These are phyloP conservation scores for Malacoraja senta DNA, from an alignment of 2,797 vertebrate genomes.

Conservation along the genomic window DNA sequence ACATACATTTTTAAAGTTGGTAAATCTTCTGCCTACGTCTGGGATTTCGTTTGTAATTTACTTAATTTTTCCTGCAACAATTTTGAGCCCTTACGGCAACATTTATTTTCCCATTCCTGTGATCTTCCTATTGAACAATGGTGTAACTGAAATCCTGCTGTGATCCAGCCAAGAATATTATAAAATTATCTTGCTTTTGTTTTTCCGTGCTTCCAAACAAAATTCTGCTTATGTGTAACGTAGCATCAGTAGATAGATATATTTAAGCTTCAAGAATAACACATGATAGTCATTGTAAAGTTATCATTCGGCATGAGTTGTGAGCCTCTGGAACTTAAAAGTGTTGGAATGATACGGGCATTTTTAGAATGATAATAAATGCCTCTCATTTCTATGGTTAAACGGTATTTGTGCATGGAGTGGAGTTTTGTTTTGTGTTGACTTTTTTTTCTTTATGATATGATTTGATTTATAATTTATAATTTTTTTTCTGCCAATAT, in stretches of 20 bases:
- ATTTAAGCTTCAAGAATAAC: background rate
- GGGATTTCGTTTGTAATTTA: background rate
- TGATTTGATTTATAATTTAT: background rate
- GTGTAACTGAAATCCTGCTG: background rate
- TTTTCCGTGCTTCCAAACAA: background rate
- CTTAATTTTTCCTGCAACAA: background rate
- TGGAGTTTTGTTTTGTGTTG: background rate
- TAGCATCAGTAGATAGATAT: background rate
- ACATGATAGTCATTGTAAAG: background rate
- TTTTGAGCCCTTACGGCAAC: background rate
- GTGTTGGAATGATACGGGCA: background rate
- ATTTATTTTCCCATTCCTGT: background rate
- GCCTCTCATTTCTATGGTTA: background rate
- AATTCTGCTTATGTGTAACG: background rate
- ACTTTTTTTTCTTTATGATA: background rate
- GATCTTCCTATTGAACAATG: background rate
- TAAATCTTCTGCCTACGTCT: background rate
- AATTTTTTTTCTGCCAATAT: background rate
- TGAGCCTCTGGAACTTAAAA: background rate
- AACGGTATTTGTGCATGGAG: background rate
- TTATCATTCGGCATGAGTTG: background rate
- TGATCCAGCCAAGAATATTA: background rate
- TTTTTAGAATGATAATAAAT: background rate
- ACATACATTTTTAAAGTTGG: background rate
- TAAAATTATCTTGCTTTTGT: background rate